A percentile compares a stretch with the other conserved stretches of the same genome.
Evolutionary conservation across 2,113 vertebrate genomes (phyloP).

Genomic region (Eolophus roseicapilla): DNA sequence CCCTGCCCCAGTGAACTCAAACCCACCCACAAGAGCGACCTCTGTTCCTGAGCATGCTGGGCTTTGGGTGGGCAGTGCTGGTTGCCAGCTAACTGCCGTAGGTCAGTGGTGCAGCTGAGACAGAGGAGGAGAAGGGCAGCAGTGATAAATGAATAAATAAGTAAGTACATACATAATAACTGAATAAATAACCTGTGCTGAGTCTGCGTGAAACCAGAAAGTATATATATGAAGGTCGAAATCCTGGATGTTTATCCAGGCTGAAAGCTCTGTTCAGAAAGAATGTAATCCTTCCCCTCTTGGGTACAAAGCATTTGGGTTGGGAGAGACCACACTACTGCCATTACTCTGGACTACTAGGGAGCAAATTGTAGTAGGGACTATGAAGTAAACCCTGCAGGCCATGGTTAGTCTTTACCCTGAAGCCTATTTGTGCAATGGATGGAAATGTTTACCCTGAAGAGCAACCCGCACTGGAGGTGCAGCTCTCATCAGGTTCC

Average conservation of each 20-base stretch:
- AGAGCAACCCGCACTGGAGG: rapidly evolving
- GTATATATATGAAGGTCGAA: rapidly evolving
- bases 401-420: rapidly evolving
- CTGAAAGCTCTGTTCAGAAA: rapidly evolving
- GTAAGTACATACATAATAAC: background rate
- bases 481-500: rapidly evolving
- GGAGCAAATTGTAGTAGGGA: background rate
- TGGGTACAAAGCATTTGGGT: rapidly evolving
- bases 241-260: no score
- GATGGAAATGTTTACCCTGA: background rate
- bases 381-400: rapidly evolving
- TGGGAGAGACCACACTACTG: no score
- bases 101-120: rapidly evolving
- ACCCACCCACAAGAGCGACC: rapidly evolving
- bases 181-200: rapidly evolving
- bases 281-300: background rate
- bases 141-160: background rate
- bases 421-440: rapidly evolving
- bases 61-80: no score
- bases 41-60: rapidly evolving
- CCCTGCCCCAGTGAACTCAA: background rate
- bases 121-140: background rate
- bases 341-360: rapidly evolving
- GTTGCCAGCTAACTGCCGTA: rapidly evolving
- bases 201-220: rapidly evolving